Base-by-base conservation (phyloP, 2,113 vertebrate species). In the Telmatochromis sp. region DNA sequence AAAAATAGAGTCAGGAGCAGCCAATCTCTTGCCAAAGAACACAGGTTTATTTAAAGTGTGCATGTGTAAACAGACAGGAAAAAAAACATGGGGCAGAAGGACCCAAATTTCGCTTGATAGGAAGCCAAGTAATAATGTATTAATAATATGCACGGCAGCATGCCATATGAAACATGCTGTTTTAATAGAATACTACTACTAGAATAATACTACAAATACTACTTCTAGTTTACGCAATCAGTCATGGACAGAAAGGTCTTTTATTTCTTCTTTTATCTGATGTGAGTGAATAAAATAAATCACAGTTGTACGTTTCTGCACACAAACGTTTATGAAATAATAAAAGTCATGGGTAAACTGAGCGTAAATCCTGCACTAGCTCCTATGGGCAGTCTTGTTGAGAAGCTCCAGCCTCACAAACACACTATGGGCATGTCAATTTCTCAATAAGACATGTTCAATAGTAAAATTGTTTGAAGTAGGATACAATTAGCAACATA, bases 41-140 rank as follows among this genome's bases (percentile, higher is more conserved):
- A 23, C 2, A 42, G 65, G 68, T 75, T 47, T 75, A 47, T 75
- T 42, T 26, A 47, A 45, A 47, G 40, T 75, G 6, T 75, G 40
- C 9, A 73, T 26, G 37, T 28, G 4, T 26, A 26, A 73, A 73
- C 8, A 75, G 23, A 17, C 23, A 47, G 19, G 60, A n/a, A 65
- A 47, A 63, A 75, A 11, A 75, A 47, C 21, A 17, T 28, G 40
- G 9, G 68, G 40, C 23, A 85, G 55, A 75, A 84, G 31, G 80
- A 65, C 5, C 6, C 35, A 57, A 81, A 86, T 83, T 63, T 14
- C 11, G 33, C 78, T 83, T 40, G 45, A 23, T 40, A 23, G 79
- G n/a, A 90, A 79, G 60, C 71, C 35, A 83, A 80, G 86, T 7
- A 73, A 86, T 91, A 81, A 81, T 88, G 85, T 75, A 65, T 84